phyloP scores from a whole-genome alignment of 2,797 vertebrate genomes.

The Brachymystax lenok region DNA sequence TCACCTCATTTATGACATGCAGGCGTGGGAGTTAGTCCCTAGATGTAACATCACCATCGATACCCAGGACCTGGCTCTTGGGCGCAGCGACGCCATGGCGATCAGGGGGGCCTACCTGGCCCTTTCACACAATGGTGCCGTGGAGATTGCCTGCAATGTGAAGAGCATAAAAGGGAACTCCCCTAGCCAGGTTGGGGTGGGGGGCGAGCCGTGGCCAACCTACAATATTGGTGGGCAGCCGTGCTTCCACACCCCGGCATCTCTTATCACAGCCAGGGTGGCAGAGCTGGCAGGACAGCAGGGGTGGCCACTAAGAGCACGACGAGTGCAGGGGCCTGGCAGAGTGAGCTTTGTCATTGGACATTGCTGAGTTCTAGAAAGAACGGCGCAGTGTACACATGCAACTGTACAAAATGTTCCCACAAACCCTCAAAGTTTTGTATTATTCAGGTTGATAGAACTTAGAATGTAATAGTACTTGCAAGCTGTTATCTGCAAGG shows the following conservation, averaged over 20 bases:
- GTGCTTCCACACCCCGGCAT: conserved; percentile 69
- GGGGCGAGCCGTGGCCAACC: conserved; percentile 45
- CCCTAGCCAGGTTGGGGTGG: not conserved
- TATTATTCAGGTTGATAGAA: not conserved
- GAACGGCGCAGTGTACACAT: conserved; percentile 67
- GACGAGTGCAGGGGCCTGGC: conserved; percentile 74
- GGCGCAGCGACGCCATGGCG: conserved; percentile 63
- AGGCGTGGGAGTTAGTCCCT: conserved; percentile 75
- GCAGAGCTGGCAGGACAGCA: conserved; percentile 60
- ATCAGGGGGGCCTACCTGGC: conserved; percentile 74
- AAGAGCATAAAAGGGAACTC: conserved; percentile 67
- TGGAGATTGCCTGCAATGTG: conserved; percentile 79
- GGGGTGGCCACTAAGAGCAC: conserved; percentile 62
- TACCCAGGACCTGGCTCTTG: conserved; percentile 69
- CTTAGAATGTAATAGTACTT: not conserved
- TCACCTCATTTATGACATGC: conserved; percentile 3
- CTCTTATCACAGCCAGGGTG: conserved; percentile 67
- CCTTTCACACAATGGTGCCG: conserved; percentile 71
- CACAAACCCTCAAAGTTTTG: not conserved
- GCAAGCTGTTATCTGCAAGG: not conserved
- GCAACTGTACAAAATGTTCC: conserved; percentile 46
- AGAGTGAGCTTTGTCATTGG: conserved; percentile 67
- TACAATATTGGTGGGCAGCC: conserved; percentile 59
- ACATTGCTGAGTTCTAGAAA: conserved; percentile 77
- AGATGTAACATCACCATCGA: conserved; percentile 79